Conservation (phyloP, 92 coral and sea anemone genomes). For the Parazoanthus darwini region DNA sequence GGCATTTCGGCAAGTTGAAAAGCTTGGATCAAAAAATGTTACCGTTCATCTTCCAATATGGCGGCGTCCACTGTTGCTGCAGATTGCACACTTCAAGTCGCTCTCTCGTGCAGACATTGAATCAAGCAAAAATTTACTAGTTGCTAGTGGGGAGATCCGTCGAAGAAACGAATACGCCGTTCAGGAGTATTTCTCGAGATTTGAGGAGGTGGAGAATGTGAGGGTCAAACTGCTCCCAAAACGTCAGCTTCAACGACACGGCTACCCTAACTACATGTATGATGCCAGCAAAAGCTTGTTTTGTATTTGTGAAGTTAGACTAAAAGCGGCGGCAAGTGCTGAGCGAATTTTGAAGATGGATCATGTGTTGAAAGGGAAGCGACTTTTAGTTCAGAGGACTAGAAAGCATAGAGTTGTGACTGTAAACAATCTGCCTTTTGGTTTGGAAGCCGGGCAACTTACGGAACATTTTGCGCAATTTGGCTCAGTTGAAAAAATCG, state of each 20-base stretch:
- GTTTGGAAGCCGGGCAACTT: neutral
- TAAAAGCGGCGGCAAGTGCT: conserved; percentile 3
- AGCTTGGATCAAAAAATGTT: neutral
- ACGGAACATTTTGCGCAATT: neutral
- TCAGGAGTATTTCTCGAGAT: conserved; percentile 26
- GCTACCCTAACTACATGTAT: neutral
- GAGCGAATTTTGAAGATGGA: conserved; percentile 11
- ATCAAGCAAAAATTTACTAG: neutral
- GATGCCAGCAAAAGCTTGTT: conserved; percentile 4
- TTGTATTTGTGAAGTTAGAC: conserved; percentile 5
- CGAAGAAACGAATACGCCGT: conserved; percentile 15
- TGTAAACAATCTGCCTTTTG: conserved; percentile 16
- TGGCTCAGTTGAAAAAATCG: neutral
- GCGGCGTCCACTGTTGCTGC: neutral
- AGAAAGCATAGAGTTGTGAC: conserved; percentile 22
- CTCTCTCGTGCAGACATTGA: conserved; percentile 3
- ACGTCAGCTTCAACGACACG: neutral
- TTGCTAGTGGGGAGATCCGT: conserved; percentile 33
- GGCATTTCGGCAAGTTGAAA: conserved; percentile 7
- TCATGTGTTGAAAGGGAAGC: conserved; percentile 12
- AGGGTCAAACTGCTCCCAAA: neutral
- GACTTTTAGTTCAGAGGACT: conserved; percentile 15
- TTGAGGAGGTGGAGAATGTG: conserved; percentile 19
- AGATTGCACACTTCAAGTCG: neutral
- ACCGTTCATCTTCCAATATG: conserved; percentile 1